Percentiles rank a stretch among this genome's conserved stretches.
phyloP scores from a whole-genome alignment of 1,140 invertebrate species.

The Neodiprion virginianus region DNA sequence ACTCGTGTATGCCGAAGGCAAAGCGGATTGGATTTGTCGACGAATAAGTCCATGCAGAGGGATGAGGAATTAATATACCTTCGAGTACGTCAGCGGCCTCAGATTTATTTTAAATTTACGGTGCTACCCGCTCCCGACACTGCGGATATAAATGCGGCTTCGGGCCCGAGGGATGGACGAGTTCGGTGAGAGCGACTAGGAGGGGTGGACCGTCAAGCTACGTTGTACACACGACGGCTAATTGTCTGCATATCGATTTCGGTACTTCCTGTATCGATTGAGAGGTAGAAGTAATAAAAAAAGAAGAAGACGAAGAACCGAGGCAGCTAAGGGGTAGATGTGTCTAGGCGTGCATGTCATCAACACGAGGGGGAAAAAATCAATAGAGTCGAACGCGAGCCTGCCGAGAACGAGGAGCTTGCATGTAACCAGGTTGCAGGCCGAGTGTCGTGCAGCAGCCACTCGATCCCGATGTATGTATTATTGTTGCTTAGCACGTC shows the following conservation, averaged over 20 bases:
- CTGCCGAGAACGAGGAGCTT: neutral
- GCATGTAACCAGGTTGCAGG: too few species aligned
- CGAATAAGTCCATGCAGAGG: too few species aligned
- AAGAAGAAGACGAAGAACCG: neutral
- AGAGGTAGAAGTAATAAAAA: neutral
- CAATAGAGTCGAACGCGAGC: constrained; percentile 41
- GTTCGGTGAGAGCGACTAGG: too few species aligned
- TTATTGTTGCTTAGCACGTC: neutral
- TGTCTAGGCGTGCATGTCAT: constrained; percentile 50
- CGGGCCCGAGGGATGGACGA: too few species aligned
- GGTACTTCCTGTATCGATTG: constrained; percentile 3
- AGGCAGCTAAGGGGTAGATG: constrained; percentile 10
- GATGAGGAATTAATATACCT: too few species aligned
- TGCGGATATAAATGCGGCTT: neutral
- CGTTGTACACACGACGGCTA: neutral
- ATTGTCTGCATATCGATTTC: neutral
- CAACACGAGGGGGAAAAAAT: constrained; percentile 39
- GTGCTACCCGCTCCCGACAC: neutral
- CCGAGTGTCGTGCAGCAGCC: too few species aligned
- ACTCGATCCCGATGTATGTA: too few species aligned
- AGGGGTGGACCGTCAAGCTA: too few species aligned
- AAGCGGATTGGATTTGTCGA: too few species aligned
- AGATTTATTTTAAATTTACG: neutral
- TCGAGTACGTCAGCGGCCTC: neutral
- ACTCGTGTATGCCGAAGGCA: too few species aligned